A percentile compares a stretch with the other conserved stretches of the same genome.
Conservation (phyloP, 2,888 invertebrate genomes). For the Germaria angustata region DNA sequence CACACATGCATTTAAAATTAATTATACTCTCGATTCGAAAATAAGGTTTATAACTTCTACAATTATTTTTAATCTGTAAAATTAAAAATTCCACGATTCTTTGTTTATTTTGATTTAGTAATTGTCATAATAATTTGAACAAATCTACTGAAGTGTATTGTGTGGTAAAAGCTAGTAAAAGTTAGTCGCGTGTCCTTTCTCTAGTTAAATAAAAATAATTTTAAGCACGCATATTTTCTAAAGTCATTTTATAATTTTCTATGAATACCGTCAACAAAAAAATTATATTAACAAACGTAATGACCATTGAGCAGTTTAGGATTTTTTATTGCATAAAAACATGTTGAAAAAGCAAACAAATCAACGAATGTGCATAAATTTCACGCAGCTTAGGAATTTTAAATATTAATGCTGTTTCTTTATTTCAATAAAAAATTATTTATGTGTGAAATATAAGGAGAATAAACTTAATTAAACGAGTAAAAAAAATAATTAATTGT, state of each 20-base stretch:
- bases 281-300: constrained; percentile 17
- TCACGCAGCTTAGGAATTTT: background rate
- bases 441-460: too few species aligned
- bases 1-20: too few species aligned
- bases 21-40: background rate
- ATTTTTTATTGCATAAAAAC: background rate
- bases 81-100: background rate
- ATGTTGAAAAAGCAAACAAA: background rate
- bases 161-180: background rate
- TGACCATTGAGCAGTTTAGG: constrained; percentile 2
- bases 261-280: background rate
- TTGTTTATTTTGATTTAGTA: constrained; percentile 7
- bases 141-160: background rate
- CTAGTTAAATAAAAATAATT: constrained; percentile 55
- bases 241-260: constrained; percentile 25
- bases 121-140: constrained; percentile 20
- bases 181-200: constrained; percentile 53
- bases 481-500: too few species aligned
- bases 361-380: constrained; percentile 2
- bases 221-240: constrained; percentile 54
- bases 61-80: constrained; percentile 31
- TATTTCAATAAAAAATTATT: background rate
- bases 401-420: background rate
- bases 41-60: background rate
- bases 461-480: too few species aligned